Evolutionary conservation across 2,797 vertebrate genomes (phyloP).

Genomic region (Ataeniobius toweri): DNA sequence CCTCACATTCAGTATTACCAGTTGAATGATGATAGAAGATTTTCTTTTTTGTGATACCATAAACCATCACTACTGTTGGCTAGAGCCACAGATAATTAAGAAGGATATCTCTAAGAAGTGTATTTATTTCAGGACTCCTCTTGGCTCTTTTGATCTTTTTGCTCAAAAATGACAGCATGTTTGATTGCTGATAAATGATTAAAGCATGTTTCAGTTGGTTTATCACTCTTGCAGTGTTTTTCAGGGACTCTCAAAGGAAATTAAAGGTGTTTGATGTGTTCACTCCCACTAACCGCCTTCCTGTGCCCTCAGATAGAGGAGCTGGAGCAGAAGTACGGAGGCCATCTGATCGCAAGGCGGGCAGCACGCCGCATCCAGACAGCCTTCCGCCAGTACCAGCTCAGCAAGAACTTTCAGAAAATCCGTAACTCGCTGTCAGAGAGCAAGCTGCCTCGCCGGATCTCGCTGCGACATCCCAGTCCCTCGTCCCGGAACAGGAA

Average conservation of each 20-base stretch:
- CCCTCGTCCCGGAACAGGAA: slow-evolving; percentile 68
- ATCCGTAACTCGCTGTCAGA: slow-evolving; percentile 97
- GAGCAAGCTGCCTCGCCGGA: slow-evolving; percentile 93
- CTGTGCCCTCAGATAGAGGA: slow-evolving; percentile 89
- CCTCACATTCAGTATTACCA: slow-evolving; percentile 42
- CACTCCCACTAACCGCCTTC: slow-evolving; percentile 19
- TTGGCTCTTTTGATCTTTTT: slow-evolving; percentile 40
- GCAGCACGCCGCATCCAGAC: slow-evolving; percentile 98
- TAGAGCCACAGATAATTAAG: slow-evolving; percentile 41
- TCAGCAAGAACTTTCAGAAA: slow-evolving; percentile 99
- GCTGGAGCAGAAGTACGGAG: slow-evolving; percentile 97
- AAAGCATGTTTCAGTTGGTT: slow-evolving; percentile 39
- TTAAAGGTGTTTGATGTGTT: slow-evolving; percentile 54
- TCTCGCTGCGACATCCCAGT: slow-evolving; percentile 90
- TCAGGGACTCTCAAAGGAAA: slow-evolving; percentile 31
- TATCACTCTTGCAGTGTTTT: slow-evolving; percentile 32
- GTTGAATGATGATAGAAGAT: slow-evolving; percentile 61
- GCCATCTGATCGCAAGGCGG: slow-evolving; percentile 91
- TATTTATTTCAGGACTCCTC: slow-evolving; percentile 27
- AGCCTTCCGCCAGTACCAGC: slow-evolving; percentile 97
- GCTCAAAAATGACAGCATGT: slow-evolving; percentile 23
- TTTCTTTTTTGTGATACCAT: slow-evolving; percentile 50
- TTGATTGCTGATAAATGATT: slow-evolving; percentile 46
- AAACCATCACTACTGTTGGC: slow-evolving; percentile 33
- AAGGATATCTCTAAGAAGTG: slow-evolving; percentile 32